Conservation (phyloP, 2,888 invertebrate species). For the Autographa pulchrina region DNA sequence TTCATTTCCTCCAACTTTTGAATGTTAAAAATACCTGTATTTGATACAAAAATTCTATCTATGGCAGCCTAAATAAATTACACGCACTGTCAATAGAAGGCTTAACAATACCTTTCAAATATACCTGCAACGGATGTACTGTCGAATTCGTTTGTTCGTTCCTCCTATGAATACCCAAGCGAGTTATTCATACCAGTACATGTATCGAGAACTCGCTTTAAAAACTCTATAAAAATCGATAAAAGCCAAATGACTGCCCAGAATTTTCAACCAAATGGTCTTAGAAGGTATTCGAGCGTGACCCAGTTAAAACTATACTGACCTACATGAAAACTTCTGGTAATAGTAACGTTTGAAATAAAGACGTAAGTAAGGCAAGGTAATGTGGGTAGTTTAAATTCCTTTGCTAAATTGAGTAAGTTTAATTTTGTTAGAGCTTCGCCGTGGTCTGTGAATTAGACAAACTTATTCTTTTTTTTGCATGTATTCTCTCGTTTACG, state of each 20-base stretch:
- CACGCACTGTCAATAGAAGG: slow-evolving; percentile 20
- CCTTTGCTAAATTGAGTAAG: neutral
- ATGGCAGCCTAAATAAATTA: slow-evolving; percentile 26
- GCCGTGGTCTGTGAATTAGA: too few relatives aligned
- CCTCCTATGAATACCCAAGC: slow-evolving; percentile 32
- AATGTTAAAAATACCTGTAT: slow-evolving; percentile 3
- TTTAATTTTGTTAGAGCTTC: neutral
- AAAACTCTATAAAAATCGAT: slow-evolving; percentile 49
- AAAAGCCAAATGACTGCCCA: slow-evolving; percentile 44
- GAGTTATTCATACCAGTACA: slow-evolving; percentile 1
- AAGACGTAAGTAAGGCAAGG: slow-evolving; percentile 3
- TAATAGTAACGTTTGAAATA: slow-evolving; percentile 22
- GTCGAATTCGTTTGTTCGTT: slow-evolving; percentile 12
- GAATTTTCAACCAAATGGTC: slow-evolving; percentile 39
- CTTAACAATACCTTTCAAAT: slow-evolving; percentile 24
- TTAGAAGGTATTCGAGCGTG: slow-evolving; percentile 39
- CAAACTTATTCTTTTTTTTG: too few relatives aligned
- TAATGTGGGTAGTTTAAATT: slow-evolving; percentile 12
- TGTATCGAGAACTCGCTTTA: slow-evolving; percentile 30
- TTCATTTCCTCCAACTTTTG: neutral
- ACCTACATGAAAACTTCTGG: slow-evolving; percentile 36
- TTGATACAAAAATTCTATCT: neutral
- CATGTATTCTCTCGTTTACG: too few relatives aligned
- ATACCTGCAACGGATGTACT: slow-evolving; percentile 24
- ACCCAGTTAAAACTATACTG: slow-evolving; percentile 39